Evolutionary conservation across 2,888 invertebrate genomes (phyloP).

Genomic region (Drosophila birchii): DNA sequence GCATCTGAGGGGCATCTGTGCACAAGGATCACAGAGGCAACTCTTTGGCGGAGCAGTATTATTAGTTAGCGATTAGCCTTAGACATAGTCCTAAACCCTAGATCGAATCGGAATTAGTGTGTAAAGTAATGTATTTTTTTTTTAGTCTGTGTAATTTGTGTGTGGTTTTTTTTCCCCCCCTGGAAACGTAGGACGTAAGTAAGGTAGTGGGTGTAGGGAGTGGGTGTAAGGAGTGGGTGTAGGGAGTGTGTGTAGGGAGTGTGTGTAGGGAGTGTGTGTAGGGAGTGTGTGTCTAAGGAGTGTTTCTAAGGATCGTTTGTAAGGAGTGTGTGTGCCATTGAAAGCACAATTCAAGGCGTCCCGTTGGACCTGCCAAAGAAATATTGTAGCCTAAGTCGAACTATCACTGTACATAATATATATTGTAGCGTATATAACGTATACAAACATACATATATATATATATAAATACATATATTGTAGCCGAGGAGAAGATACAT

Average conservation of each 20-base stretch:
- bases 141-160: conserved; percentile 13
- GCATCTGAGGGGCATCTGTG: conserved; percentile 55
- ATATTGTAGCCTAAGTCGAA: conserved; percentile 31
- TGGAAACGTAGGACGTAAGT: conserved; percentile 14
- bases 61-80: conserved; percentile 56
- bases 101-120: conserved; percentile 45
- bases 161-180: not conserved
- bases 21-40: not conserved
- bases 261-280: not conserved
- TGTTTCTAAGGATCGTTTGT: conserved; percentile 1
- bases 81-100: conserved; percentile 59
- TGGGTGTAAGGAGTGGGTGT: not conserved
- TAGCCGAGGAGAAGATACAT: conserved; percentile 42
- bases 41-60: conserved; percentile 25
- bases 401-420: conserved; percentile 47
- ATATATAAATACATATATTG: conserved; percentile 18
- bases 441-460: not conserved
- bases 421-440: conserved; percentile 8
- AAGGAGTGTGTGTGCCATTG: conserved; percentile 5
- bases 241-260: conserved; percentile 7
- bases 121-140: conserved; percentile 40
- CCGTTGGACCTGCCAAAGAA: conserved; percentile 28
- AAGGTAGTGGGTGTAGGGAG: not conserved
- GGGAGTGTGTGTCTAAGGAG: conserved; percentile 11
- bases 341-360: conserved; percentile 3